Evolutionary conservation across 2,797 vertebrate species (phyloP).

Genomic region (Podargus strigoides): DNA sequence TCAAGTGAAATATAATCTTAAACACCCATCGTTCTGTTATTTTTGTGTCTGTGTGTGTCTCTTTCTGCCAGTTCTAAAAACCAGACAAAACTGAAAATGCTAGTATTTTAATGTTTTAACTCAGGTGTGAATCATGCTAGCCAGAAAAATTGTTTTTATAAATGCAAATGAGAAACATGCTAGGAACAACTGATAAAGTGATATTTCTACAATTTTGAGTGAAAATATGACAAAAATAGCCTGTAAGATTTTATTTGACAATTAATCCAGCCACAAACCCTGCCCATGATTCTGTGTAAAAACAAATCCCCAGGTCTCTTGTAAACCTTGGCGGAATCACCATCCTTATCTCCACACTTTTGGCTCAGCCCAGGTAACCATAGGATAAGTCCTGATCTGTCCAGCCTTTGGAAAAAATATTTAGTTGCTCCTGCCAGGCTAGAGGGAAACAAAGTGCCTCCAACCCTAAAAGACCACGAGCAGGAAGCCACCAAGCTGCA

Average conservation of each 20-base stretch:
- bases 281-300: neutral
- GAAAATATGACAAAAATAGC: neutral
- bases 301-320: neutral
- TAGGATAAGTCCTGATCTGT: neutral
- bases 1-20: neutral
- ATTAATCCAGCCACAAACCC: neutral
- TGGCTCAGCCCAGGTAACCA: neutral
- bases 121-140: neutral
- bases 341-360: neutral
- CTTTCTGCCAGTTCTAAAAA: neutral
- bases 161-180: neutral
- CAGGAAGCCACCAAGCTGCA: neutral
- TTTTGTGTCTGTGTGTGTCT: neutral
- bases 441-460: neutral
- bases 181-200: neutral
- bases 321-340: neutral
- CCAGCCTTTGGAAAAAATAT: neutral
- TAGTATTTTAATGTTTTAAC: neutral
- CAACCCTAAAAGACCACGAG: fast-evolving
- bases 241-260: neutral
- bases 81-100: neutral
- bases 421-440: neutral
- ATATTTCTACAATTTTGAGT: neutral
- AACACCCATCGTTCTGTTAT: neutral
- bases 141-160: neutral